Evolutionary conservation across 2,113 vertebrate genomes (phyloP), one percentile per base, ranked within the genome.

Genomic region (Phaethornis superciliosus): DNA sequence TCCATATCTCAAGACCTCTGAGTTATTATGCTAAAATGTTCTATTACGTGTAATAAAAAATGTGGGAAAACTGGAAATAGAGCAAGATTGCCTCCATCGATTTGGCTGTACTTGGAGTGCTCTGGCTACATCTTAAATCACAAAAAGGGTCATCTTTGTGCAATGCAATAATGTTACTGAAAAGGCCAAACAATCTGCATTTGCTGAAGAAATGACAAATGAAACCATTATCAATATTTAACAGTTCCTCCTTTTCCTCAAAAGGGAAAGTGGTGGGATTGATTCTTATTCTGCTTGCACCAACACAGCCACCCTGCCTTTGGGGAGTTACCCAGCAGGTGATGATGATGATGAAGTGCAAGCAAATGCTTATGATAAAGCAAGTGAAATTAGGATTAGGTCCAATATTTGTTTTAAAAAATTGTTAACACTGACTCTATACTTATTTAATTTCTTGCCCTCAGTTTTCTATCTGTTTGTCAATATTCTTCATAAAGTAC

Each of bases 11-110:
- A 93, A 71, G 82, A 64, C 89, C 85, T 92, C 79, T 74, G 68
- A 89, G 67, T 92, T 94, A 80, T 96, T 93, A 86, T 94, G 94
- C 89, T 94, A 94, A 97, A 96, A 89, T 75, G 80, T 90, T 71
- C 90, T 72, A 77, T 95, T 94, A 47, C 64, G 12, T 82, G 70
- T 82, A 90, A 92, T 96, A 93, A 93, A 92, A 69, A 90, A 92
- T 87, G 79, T 60, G 85, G 92, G 85, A 87, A 97, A 91, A 83
- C 88, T 85, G 72, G 88, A 95, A 94, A 68, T 64, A 88, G 59
- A 63, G 19, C 55, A 79, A 91, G 74, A 78, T 84, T 80, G 52
- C 82, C 17, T 93, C 69, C 93, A 78, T 72, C 10, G 10, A 81
- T 94, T 89, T 82, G 70, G 32, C 56, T 95, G 56, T 60, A 72